Base-by-base conservation (phyloP, 2,888 invertebrate species). In the Shargacucullia verbasci region DNA sequence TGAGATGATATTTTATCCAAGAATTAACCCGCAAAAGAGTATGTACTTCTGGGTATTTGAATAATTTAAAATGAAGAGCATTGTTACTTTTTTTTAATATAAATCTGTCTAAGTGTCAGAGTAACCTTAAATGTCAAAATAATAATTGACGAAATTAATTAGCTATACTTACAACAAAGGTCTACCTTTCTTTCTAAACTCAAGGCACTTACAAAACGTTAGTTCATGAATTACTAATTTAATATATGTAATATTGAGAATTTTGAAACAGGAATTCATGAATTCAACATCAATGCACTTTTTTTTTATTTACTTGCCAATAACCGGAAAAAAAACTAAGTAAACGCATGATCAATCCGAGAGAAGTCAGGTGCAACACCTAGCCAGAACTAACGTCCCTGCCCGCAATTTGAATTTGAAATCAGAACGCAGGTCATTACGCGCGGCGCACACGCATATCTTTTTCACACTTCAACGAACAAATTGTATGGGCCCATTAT, bases 391-490 rank as follows among this genome's bases (percentile, higher is more conserved):
- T 47, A 68, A 70, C 61, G 56, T 53, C 29, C 41, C 66, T 39
- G 53, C 10, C 35, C 52, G 40, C 44, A 39, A 71, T 81, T 82
- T 79, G 77, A 81, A 79, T 75, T 82, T 80, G 75, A 77, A 83
- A 82, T 82, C 68, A 80, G 81, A 75, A 72, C 67, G 49, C 67
- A 62, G 70, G 70, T 66, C 63, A 72, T 72, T 74, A 68, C 64
- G 70, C 61, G 52, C 54, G 47, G 73, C 76, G 75, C 73, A 47
- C 73, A 70, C 73, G 77, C 76, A 71, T 67, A 49, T 73, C 50
- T 76, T 81, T 71, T 83, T 78, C 76, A 78, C 78, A 79, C 76
- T 64, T 71, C 64, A 75, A 49, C 63, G 77, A 72, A 71, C 78
- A 75, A 72, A 74, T 76, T 64, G 70, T 70, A 68, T 50, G 47